These are phyloP conservation scores for Selene dorsalis DNA, from an alignment of 2,797 vertebrate genomes.

Conservation along the genomic window DNA sequence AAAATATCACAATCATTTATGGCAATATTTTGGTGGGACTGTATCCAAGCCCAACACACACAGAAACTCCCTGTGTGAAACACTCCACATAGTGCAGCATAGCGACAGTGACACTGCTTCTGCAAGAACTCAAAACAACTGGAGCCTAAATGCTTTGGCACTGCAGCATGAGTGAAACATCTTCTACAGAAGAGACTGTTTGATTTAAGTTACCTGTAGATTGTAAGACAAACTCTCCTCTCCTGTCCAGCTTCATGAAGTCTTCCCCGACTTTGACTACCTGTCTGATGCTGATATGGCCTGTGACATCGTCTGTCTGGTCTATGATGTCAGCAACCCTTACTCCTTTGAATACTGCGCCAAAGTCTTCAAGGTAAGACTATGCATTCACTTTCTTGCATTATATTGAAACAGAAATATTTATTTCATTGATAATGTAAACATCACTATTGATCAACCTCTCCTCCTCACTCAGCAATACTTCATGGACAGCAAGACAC, in stretches of 20 bases:
- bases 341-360: conserved; percentile 96
- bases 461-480: conserved; percentile 87
- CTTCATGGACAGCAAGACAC: conserved; percentile 94
- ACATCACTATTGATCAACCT: neutral
- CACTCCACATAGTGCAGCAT: neutral
- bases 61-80: conserved; percentile 1
- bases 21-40: no score
- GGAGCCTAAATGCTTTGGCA: neutral
- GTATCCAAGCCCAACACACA: neutral
- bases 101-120: neutral
- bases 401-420: neutral
- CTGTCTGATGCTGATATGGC: conserved; percentile 90
- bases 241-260: conserved; percentile 89
- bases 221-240: neutral
- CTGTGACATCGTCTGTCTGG: conserved; percentile 93
- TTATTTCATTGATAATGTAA: neutral
- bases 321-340: conserved; percentile 95
- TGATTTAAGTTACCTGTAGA: neutral
- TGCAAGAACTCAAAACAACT: neutral
- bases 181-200: neutral
- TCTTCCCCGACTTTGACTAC: conserved; percentile 90
- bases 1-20: no score
- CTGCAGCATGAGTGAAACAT: neutral
- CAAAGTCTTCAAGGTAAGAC: conserved; percentile 92
- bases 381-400: rapidly evolving